Evolutionary conservation across 1,140 invertebrate species (phyloP), one percentile per base, ranked within the genome.

Genomic region (Drosophila ercepeae): DNA sequence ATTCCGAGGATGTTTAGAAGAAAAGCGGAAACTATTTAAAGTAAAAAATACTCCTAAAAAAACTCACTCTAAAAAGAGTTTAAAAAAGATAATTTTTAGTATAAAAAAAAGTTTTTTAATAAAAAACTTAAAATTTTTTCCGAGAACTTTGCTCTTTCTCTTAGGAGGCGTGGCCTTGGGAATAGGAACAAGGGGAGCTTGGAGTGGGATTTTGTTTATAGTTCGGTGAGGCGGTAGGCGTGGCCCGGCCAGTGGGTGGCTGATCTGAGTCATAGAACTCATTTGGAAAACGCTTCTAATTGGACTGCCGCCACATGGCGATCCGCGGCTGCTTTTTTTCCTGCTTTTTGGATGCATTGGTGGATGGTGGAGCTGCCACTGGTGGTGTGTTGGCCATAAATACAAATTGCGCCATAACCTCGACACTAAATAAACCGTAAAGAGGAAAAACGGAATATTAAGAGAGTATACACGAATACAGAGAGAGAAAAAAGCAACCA

Each of bases 371-470:
- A 45, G 45, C 23, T 42, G 53, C 36, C 5, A 48, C 29, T n/a
- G n/a, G n/a, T n/a, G n/a, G 9, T 36, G 49, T 52, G 32, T 16
- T 44, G 65, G 48, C 58, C 81, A 81, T 84, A 84, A 86, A 88
- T 69, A 81, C 82, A 86, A 86, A 86, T 86, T 86, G 81, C 81
- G 82, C 82, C 82, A 86, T 86, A 86, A 88, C 82, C 81, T 69
- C 68, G 77, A 61, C 68, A 86, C 82, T 86, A 86, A 86, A 86
- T 81, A 86, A 86, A 77, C 72, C 82, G 68, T 86, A 81, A 86
- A 76, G 46, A 32, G 58, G 44, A 21, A 55, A 34, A 54, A 32
- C 23, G 32, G 49, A 42, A 53, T 49, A 14, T 61, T 41, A 41
- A 29, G 16, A 27, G 27, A 14, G n/a, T 16, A 21, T 4, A 19